Evolutionary conservation across 2,888 invertebrate species (phyloP).

Genomic region (Calameuta pallipes): DNA sequence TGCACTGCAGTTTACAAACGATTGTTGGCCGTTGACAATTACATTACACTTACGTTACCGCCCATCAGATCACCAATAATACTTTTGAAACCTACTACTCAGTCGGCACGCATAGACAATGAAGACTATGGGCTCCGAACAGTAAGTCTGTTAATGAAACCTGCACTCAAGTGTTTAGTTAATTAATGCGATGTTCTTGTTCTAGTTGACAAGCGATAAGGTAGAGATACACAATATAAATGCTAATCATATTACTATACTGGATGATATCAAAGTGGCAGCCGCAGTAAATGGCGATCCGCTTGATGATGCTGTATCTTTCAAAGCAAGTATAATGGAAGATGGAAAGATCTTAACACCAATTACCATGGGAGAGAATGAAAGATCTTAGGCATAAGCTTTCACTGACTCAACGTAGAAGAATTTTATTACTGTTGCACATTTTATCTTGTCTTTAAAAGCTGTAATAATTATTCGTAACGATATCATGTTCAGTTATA

Average conservation of each 20-base stretch:
- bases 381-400: constrained; percentile 27
- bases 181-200: constrained; percentile 14
- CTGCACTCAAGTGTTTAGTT: background rate
- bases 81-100: constrained; percentile 74
- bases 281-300: constrained; percentile 58
- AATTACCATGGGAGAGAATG: constrained; percentile 24
- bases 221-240: constrained; percentile 75
- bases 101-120: constrained; percentile 68
- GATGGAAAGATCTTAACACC: constrained; percentile 37
- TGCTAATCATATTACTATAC: constrained; percentile 78
- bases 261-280: constrained; percentile 74
- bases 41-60: constrained; percentile 65
- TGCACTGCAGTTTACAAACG: constrained; percentile 69
- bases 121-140: constrained; percentile 74
- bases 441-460: background rate
- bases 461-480: background rate
- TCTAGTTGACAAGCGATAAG: constrained; percentile 68
- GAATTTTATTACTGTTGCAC: background rate
- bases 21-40: constrained; percentile 69
- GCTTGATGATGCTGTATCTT: constrained; percentile 47
- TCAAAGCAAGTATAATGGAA: constrained; percentile 46
- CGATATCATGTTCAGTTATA: background rate
- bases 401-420: background rate
- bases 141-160: constrained; percentile 41
- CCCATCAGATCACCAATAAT: constrained; percentile 72